Conservation (phyloP, 2,113 vertebrate genomes). For the Trematocara nigrifrons region DNA sequence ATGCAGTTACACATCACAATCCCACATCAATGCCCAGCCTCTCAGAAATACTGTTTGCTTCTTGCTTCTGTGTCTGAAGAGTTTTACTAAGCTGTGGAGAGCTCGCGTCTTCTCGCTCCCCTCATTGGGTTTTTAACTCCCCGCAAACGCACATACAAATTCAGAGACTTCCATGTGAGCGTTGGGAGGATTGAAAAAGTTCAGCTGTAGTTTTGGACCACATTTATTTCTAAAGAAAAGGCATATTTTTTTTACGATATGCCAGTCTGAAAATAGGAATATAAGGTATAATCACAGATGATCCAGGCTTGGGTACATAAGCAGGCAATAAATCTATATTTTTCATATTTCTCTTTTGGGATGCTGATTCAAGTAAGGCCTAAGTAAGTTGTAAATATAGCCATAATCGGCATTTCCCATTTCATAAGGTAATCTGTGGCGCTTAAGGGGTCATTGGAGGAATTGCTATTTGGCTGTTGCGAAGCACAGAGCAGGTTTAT, state of each 20-base stretch:
- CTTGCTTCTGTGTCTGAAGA: slow-evolving; percentile 42
- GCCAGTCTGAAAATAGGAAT: slow-evolving; percentile 44
- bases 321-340: slow-evolving; percentile 61
- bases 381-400: slow-evolving; percentile 52
- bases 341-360: slow-evolving; percentile 41
- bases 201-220: not conserved
- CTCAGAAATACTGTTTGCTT: slow-evolving; percentile 37
- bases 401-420: slow-evolving; percentile 36
- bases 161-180: not conserved
- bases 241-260: slow-evolving; percentile 36
- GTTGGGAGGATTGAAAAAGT: not conserved
- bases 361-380: slow-evolving; percentile 11
- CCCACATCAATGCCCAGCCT: slow-evolving; percentile 58
- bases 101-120: not conserved
- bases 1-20: slow-evolving; percentile 58
- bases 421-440: slow-evolving; percentile 43
- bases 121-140: slow-evolving; percentile 16
- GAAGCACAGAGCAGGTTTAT: slow-evolving; percentile 33
- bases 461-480: slow-evolving; percentile 15
- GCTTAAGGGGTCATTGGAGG: slow-evolving; percentile 47
- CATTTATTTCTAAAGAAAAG: not conserved
- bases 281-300: slow-evolving; percentile 62
- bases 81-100: slow-evolving; percentile 55
- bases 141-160: not conserved
- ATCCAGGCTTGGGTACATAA: slow-evolving; percentile 58